Base-by-base conservation (phyloP, 2,797 vertebrate species). In the Erpetoichthys calabaricus region DNA sequence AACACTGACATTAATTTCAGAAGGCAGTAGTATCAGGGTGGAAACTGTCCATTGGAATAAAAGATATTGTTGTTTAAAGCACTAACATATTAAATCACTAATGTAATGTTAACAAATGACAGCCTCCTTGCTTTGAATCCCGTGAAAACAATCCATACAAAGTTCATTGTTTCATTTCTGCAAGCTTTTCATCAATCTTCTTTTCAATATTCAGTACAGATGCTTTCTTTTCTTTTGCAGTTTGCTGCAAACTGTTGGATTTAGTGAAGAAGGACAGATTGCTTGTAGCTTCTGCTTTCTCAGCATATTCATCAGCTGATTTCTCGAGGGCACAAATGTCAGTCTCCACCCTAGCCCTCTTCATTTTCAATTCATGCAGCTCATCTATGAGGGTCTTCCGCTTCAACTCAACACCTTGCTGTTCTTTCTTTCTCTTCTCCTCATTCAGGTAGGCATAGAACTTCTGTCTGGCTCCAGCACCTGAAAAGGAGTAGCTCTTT, bases 341-440 rank as follows among this genome's bases (percentile, higher is more conserved):
- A 59, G 60, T 50, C 50, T 63, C 57, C 45, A 62, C 51, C 45
- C 56, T 57, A 6, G 50, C 45, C 55, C 60, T 66, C 47, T 64
- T 62, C 47, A 66, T 68, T 66, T 68, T 63, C 9, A 64, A 50
- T 25, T 67, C 58, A 41, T 64, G 45, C 4, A 58, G 56, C 51
- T 64, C 59, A 62, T 62, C 47, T 54, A 3, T 51, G 49, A 63
- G 25, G 47, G 49, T 43, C 47, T 59, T 59, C 47, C 42, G 54
- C 45, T 63, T 63, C 44, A 56, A 42, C 51, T 45, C 58, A 55
- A 60, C 45, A 42, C 7, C 57, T 58, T 59, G 51, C 10, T 53
- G 45, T 46, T 62, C 51, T 42, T 57, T 59, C 47, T 46, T 45
- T 60, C 56, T 55, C 51, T 65, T 66, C 42, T 66, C 41, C 52